A percentile compares a stretch with the other conserved stretches of the same genome.
Evolutionary conservation across 2,888 invertebrate genomes (phyloP).

Genomic region (Bombyx huttoni): DNA sequence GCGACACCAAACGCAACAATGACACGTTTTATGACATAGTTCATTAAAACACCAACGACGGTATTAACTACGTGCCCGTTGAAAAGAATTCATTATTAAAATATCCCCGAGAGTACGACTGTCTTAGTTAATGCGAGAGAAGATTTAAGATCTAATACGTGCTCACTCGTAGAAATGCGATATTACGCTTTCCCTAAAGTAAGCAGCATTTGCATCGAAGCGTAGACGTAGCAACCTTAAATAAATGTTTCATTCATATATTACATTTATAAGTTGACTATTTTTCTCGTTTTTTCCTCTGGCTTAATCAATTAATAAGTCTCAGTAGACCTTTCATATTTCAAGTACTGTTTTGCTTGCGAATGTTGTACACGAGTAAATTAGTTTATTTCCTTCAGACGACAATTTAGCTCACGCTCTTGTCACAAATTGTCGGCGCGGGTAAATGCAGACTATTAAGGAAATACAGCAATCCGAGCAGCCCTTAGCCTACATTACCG

Average conservation of each 20-base stretch:
- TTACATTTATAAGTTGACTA: slow-evolving; percentile 9
- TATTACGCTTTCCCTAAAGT: slow-evolving; percentile 12
- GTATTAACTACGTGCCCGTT: slow-evolving; percentile 53
- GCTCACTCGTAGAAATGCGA: slow-evolving; percentile 33
- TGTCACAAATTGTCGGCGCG: slow-evolving; percentile 69
- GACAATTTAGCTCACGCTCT: slow-evolving; percentile 69
- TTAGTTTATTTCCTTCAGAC: slow-evolving; percentile 70
- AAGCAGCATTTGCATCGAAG: slow-evolving; percentile 8
- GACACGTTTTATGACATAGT: slow-evolving; percentile 49
- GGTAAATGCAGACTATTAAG: slow-evolving; percentile 71
- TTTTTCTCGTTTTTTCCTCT: slow-evolving; percentile 13
- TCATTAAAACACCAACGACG: slow-evolving; percentile 45
- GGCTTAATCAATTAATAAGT: slow-evolving; percentile 17
- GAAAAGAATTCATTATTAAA: slow-evolving; percentile 65
- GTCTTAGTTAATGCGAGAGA: slow-evolving; percentile 49
- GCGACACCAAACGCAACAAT: slow-evolving; percentile 21
- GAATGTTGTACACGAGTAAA: slow-evolving; percentile 61
- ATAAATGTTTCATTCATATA: slow-evolving; percentile 9
- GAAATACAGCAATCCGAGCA: slow-evolving; percentile 70
- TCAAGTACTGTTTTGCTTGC: slow-evolving; percentile 41
- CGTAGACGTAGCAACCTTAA: background rate
- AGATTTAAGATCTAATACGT: slow-evolving; percentile 61
- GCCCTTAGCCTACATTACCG: slow-evolving; percentile 67
- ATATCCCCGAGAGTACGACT: slow-evolving; percentile 50
- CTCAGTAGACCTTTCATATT: slow-evolving; percentile 31